A percentile compares a stretch with the other conserved stretches of the same genome.
phyloP scores from a whole-genome alignment of 2,113 vertebrate genomes.

The Pelecanoides urinatrix region DNA sequence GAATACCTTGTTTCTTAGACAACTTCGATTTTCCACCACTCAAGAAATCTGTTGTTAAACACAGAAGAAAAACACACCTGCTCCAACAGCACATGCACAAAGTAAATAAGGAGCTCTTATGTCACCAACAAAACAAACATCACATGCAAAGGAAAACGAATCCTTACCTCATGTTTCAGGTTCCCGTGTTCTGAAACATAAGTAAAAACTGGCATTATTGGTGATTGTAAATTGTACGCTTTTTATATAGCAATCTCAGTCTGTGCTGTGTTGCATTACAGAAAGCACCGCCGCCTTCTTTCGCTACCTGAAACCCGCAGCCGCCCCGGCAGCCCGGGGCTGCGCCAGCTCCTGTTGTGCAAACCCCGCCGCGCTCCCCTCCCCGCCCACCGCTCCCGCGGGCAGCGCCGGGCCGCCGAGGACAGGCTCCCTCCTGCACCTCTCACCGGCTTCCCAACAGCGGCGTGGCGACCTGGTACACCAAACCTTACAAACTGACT shows the following conservation, averaged over 20 bases:
- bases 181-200: conserved; percentile 89
- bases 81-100: background rate
- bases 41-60: background rate
- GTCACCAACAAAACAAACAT: conserved; percentile 16
- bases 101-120: background rate
- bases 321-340: conserved; percentile 65
- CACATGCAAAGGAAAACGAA: background rate
- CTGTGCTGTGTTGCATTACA: background rate
- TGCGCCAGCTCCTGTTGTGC: conserved; percentile 69
- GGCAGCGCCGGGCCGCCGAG: background rate
- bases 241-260: background rate
- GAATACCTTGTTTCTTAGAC: background rate
- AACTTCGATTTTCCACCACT: background rate
- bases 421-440: background rate
- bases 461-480: background rate
- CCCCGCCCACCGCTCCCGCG: conserved; percentile 77
- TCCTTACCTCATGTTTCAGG: conserved; percentile 88
- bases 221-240: background rate
- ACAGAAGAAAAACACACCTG: background rate
- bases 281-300: conserved; percentile 54
- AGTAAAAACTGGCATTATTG: conserved; percentile 82
- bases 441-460: background rate
- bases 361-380: conserved; percentile 17
- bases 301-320: conserved; percentile 74
- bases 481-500: background rate